Evolutionary conservation across 2,888 invertebrate species (phyloP).

Genomic region (Neria commutata): DNA sequence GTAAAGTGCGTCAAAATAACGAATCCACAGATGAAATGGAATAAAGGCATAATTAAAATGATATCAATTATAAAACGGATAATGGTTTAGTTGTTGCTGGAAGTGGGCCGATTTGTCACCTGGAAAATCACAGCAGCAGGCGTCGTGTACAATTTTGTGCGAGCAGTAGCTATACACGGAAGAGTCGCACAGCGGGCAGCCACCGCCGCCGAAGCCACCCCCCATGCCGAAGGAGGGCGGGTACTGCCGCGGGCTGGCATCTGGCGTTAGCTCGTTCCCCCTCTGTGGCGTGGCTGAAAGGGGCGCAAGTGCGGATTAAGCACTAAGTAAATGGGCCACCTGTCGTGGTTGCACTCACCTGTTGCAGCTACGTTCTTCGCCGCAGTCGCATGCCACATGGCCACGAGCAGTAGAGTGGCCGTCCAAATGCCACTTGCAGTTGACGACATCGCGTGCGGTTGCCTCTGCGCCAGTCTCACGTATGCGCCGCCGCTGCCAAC

Average conservation of each 20-base stretch:
- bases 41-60: conserved; percentile 40
- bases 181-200: conserved; percentile 78
- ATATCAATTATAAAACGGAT: conserved; percentile 19
- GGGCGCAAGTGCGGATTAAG: not conserved
- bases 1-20: conserved; percentile 15
- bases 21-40: conserved; percentile 16
- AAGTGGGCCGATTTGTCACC: conserved; percentile 36
- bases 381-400: not conserved
- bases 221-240: not conserved
- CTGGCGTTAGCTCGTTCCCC: too few relatives aligned
- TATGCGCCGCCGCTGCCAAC: not conserved
- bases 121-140: conserved; percentile 72
- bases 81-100: conserved; percentile 4
- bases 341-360: not conserved
- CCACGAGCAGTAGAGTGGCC: not conserved
- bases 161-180: conserved; percentile 80
- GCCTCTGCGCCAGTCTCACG: not conserved
- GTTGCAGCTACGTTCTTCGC: not conserved
- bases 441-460: not conserved
- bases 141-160: conserved; percentile 75
- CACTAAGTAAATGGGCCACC: not conserved
- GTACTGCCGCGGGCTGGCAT: not conserved
- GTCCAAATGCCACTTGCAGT: not conserved
- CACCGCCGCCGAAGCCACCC: conserved; percentile 17
- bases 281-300: not conserved